phyloP scores from a whole-genome alignment of 53 echinoderm and acorn worm species.

The Astropecten irregularis region DNA sequence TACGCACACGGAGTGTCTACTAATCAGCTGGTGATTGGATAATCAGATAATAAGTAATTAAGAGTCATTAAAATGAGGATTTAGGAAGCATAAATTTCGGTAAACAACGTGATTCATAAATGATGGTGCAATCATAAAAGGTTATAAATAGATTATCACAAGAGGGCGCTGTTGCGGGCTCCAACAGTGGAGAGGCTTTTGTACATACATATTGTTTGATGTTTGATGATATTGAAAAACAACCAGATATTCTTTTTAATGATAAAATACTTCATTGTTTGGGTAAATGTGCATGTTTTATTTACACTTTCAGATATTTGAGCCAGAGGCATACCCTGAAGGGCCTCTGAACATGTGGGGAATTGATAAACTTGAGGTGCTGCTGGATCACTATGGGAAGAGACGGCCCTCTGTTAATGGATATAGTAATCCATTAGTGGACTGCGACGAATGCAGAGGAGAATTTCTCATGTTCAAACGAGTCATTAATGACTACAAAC shows the following conservation, averaged over 20 bases:
- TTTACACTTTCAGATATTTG: constrained; percentile 39
- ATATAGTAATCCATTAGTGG: constrained; percentile 22
- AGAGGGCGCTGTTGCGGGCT: no score
- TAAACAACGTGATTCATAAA: no score
- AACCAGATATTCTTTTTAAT: no score
- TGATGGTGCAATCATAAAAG: no score
- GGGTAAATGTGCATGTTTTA: not conserved
- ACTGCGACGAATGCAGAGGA: constrained; percentile 21
- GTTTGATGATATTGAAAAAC: not conserved
- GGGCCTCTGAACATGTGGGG: constrained; percentile 12
- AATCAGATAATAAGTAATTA: no score
- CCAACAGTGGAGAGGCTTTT: no score
- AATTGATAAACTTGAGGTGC: constrained; percentile 3
- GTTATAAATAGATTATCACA: no score
- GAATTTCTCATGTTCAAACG: constrained; percentile 50
- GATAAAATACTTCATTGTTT: not conserved
- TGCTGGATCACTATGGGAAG: constrained; percentile 46
- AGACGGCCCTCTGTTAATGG: not conserved
- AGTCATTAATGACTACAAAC: not conserved
- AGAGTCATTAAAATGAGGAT: no score
- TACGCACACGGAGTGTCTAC: no score
- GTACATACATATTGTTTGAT: no score
- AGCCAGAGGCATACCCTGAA: constrained; percentile 12
- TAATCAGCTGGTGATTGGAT: no score
- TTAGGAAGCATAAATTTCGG: no score